phyloP scores from a whole-genome alignment of 2,888 invertebrate genomes.

The Catocala sponsa region DNA sequence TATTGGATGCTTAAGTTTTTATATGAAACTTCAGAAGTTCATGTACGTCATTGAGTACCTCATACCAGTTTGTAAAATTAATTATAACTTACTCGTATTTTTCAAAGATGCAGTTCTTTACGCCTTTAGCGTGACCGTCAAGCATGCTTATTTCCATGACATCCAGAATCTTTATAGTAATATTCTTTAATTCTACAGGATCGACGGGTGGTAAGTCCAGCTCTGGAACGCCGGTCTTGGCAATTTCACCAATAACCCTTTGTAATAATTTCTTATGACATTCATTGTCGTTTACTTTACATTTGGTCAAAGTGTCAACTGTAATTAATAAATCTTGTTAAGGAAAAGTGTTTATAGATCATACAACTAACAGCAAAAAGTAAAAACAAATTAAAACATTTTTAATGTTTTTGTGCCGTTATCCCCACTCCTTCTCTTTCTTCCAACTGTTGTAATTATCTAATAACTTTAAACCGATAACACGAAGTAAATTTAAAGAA shows the following conservation, averaged over 20 bases:
- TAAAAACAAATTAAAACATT: too few relatives aligned
- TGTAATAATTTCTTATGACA: constrained; percentile 30
- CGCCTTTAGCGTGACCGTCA: constrained; percentile 1
- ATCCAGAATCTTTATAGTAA: not conserved
- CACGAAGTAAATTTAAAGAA: too few relatives aligned
- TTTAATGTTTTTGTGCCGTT: too few relatives aligned
- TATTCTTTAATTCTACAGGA: constrained; percentile 23
- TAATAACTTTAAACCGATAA: too few relatives aligned
- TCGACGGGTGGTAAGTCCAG: constrained; percentile 26
- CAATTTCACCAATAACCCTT: constrained; percentile 1
- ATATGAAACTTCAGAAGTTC: not conserved
- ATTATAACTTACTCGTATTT: constrained; percentile 14
- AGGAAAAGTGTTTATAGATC: too few relatives aligned
- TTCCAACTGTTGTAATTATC: too few relatives aligned
- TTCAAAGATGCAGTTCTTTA: not conserved
- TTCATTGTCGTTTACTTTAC: constrained; percentile 27
- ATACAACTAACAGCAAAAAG: too few relatives aligned
- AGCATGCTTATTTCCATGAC: constrained; percentile 2
- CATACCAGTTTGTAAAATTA: not conserved
- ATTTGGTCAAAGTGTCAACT: constrained; percentile 42
- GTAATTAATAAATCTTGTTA: constrained; percentile 3
- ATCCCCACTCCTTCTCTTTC: too few relatives aligned
- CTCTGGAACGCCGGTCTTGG: constrained; percentile 27
- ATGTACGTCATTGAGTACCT: not conserved
- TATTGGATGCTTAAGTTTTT: not conserved